Percentiles rank a stretch among this genome's conserved stretches.
Evolutionary conservation across 2,888 invertebrate genomes (phyloP).

Genomic region (Allygus modestus): DNA sequence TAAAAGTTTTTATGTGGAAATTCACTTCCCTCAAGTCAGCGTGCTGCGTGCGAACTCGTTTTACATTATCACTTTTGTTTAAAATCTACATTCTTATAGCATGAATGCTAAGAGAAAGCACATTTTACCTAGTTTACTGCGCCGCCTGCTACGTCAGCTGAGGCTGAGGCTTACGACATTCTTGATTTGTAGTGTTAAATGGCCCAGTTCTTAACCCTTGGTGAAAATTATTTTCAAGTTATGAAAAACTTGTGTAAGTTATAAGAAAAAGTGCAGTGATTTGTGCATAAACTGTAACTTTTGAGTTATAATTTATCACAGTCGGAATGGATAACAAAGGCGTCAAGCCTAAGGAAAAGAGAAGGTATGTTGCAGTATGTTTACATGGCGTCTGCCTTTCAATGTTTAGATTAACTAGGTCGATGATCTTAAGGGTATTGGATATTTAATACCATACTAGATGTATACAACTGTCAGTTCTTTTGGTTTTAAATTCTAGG

Average conservation of each 20-base stretch:
- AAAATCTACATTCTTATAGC: background rate
- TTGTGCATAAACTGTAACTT: background rate
- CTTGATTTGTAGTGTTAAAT: background rate
- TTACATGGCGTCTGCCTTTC: constrained; percentile 45
- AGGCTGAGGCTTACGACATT: constrained; percentile 22
- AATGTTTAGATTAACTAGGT: constrained; percentile 37
- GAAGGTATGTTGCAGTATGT: constrained; percentile 49
- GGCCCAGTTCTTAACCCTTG: constrained; percentile 14
- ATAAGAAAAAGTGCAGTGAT: background rate
- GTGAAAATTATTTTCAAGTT: background rate
- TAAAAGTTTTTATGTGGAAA: too few relatives aligned
- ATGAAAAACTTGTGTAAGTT: background rate
- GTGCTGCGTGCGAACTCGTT: too few relatives aligned
- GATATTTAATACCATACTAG: too few relatives aligned
- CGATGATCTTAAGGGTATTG: constrained; percentile 18
- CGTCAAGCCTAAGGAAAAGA: constrained; percentile 49
- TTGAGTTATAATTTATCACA: background rate
- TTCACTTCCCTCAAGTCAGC: too few relatives aligned
- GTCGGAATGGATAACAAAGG: constrained; percentile 34
- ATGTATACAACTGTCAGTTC: too few relatives aligned
- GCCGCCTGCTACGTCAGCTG: constrained; percentile 10
- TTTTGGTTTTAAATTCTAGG: too few relatives aligned
- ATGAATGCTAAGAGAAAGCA: background rate
- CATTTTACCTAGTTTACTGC: background rate
- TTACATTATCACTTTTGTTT: too few relatives aligned